phyloP scores from a whole-genome alignment of 1,140 invertebrate genomes.

The Listronotus bonariensis region DNA sequence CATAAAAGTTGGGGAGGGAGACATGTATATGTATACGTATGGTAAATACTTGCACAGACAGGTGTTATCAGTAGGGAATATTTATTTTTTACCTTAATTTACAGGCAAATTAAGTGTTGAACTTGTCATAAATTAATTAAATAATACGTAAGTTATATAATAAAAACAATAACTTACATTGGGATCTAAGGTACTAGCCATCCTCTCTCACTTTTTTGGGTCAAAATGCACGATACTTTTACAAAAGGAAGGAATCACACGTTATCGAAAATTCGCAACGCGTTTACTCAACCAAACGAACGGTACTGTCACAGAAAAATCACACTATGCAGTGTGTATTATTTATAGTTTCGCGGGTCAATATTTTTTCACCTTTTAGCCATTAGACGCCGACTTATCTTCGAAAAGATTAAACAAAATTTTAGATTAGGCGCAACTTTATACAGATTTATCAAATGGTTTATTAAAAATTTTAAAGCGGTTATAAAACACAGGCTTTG shows the following conservation, averaged over 20 bases:
- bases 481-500: too few relatives aligned
- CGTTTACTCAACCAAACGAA: slow-evolving; percentile 14
- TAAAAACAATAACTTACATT: slow-evolving; percentile 8
- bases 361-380: slow-evolving; percentile 11
- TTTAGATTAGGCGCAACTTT: neutral
- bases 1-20: too few relatives aligned
- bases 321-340: neutral
- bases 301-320: slow-evolving; percentile 8
- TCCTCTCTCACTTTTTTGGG: neutral
- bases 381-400: slow-evolving; percentile 14
- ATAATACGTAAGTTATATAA: too few relatives aligned
- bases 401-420: slow-evolving; percentile 6
- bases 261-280: slow-evolving; percentile 6
- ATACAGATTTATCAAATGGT: neutral
- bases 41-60: too few relatives aligned
- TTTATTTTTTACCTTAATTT: too few relatives aligned
- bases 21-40: too few relatives aligned
- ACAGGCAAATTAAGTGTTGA: too few relatives aligned
- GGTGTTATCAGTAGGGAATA: too few relatives aligned
- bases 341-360: slow-evolving; percentile 26
- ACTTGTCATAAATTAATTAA: too few relatives aligned
- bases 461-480: too few relatives aligned
- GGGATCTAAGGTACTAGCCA: neutral
- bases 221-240: neutral
- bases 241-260: neutral